Base-by-base conservation (phyloP, 2,113 vertebrate species). In the Ophthalmolycus amberensis region DNA sequence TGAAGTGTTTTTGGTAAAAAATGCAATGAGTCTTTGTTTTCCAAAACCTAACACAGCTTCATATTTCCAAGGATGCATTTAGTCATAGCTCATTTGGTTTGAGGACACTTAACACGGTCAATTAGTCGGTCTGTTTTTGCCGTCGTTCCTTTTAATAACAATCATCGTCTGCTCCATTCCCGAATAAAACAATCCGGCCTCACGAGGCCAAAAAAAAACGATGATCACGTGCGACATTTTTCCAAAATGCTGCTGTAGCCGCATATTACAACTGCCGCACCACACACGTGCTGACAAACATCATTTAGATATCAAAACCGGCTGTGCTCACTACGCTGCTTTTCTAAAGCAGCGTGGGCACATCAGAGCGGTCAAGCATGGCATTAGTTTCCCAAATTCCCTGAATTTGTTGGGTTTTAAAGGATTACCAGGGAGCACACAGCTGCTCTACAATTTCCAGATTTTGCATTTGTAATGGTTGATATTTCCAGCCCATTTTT, bases 31-130 rank as follows among this genome's bases (percentile, higher is more conserved):
- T 79, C 68, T 90, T 83, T 78, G 72, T 64, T 88, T 77, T 65
- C 58, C 69, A 68, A 29, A 80, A 67, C 60, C 67, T 85, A 89
- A 89, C 77, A 50, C 67, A 42, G 82, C 79, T 77, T 88, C 73
- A 79, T 85, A 84, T 92, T 91, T 90, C 80, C 79, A 84, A 85
- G 87, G 90, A 92, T 84, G 84, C 80, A 72, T 93, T 93, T 93
- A 93, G 91, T 93, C 91, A 89, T 87, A 89, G 80, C 88, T 92
- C 88, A 94, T 94, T 94, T 93, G 88, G 71, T 89, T 79, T 88
- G 74, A 91, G 89, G 83, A 93, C 83, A 90, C 91, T 90, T 75
- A 88, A 83, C 88, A 83, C 15, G 83, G 85, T 88, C 82, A 91
- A 89, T 94, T 93, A 92, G 89, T 84, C 81, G 72, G 82, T 91